phyloP scores from a whole-genome alignment of 2,888 invertebrate genomes.

The Prostheceraeus crozeri region DNA sequence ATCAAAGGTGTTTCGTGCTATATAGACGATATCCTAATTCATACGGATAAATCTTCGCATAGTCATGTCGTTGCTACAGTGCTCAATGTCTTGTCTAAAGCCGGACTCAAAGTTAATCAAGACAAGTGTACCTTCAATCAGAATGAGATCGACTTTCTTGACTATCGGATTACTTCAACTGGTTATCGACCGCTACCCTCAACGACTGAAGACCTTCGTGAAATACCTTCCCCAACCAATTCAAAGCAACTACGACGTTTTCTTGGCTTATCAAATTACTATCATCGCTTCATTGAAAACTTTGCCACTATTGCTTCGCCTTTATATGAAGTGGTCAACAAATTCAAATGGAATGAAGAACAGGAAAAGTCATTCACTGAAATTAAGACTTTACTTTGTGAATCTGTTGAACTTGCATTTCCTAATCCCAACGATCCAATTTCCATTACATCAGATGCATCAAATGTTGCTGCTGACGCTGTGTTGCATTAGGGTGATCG shows the following conservation, averaged over 20 bases:
- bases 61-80: neutral
- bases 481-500: conserved; percentile 31
- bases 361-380: conserved; percentile 2
- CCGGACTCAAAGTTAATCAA: conserved; percentile 7
- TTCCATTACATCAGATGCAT: conserved; percentile 5
- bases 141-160: neutral
- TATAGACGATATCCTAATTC: conserved; percentile 22
- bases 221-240: too few relatives aligned
- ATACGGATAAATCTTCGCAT: neutral
- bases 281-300: conserved; percentile 40
- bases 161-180: too few relatives aligned
- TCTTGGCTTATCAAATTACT: conserved; percentile 41
- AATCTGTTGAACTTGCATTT: neutral
- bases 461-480: conserved; percentile 9
- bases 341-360: conserved; percentile 9
- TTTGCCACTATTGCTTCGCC: conserved; percentile 27
- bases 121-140: neutral
- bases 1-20: neutral
- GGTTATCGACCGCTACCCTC: too few relatives aligned
- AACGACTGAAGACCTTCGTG: too few relatives aligned
- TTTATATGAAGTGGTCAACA: conserved; percentile 10
- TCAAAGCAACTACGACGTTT: neutral
- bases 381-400: neutral
- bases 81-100: neutral
- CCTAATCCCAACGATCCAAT: conserved; percentile 3